Base-by-base conservation (phyloP, 2,888 invertebrate genomes). In the Drymonia ruficornis region DNA sequence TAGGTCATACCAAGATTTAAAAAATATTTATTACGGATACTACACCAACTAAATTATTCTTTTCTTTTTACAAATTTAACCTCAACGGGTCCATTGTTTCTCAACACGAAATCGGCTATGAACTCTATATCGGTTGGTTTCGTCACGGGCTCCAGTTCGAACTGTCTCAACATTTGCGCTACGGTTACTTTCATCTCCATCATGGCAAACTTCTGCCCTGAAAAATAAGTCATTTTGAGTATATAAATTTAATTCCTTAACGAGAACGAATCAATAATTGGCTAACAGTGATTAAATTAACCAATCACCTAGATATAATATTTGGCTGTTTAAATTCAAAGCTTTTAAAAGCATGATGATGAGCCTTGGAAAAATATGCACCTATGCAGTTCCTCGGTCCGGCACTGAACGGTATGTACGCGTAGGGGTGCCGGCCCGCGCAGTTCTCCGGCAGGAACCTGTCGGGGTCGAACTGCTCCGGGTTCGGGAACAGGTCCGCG, bases 301-400 rank as follows among this genome's bases (percentile, higher is more conserved):
- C n/a, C n/a, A n/a, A n/a, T n/a, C n/a, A n/a, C n/a, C n/a, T n/a
- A n/a, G n/a, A n/a, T n/a, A n/a, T n/a, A n/a, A n/a, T n/a, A n/a
- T n/a, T n/a, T n/a, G n/a, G n/a, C n/a, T n/a, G n/a, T n/a, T n/a
- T n/a, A n/a, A n/a, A n/a, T n/a, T n/a, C n/a, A n/a, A n/a, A n/a
- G n/a, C n/a, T n/a, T n/a, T n/a, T n/a, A n/a, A n/a, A n/a, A n/a
- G n/a, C n/a, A n/a, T n/a, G n/a, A n/a, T n/a, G n/a, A n/a, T n/a
- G n/a, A n/a, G n/a, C n/a, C n/a, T n/a, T n/a, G n/a, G n/a, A n/a
- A n/a, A n/a, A n/a, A n/a, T n/a, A n/a, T 6, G 8, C 59, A 94
- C 95, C 95, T 59, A 95, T 95, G 61, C 95, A 95, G 76, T 95
- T 95, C 36, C 95, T 90, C 0, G 94, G 93, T 0, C 95, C 95